Percentiles rank a stretch among this genome's conserved stretches.
These are phyloP conservation scores for Condylura cristata DNA, from an alignment of 2,113 vertebrate genomes.

Conservation along the genomic window DNA sequence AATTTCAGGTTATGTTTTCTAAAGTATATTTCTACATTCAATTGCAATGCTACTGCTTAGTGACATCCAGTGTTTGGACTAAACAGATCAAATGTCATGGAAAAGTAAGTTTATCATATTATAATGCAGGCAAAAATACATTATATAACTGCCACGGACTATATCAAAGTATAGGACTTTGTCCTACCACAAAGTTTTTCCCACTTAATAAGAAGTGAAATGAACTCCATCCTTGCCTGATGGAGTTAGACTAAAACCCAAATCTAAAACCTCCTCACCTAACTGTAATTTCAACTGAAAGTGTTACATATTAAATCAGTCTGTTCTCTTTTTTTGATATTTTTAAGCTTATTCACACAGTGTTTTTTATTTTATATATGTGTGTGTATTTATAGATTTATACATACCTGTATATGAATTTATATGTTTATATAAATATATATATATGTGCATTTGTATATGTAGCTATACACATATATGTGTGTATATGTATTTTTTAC, in stretches of 20 bases:
- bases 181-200: not conserved
- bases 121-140: not conserved
- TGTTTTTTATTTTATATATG: too few species aligned
- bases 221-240: not conserved
- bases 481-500: too few species aligned
- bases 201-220: not conserved
- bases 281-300: not conserved
- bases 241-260: not conserved
- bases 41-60: not conserved
- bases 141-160: not conserved
- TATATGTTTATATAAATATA: too few species aligned
- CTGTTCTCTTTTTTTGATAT: not conserved
- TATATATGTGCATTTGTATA: too few species aligned
- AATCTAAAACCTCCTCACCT: not conserved
- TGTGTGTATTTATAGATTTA: too few species aligned
- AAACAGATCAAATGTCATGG: conserved; percentile 16
- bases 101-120: not conserved
- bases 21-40: not conserved
- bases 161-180: too few species aligned
- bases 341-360: not conserved
- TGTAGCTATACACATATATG: too few species aligned
- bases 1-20: conserved; percentile 28
- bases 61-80: not conserved
- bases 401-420: too few species aligned
- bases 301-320: not conserved